These are phyloP conservation scores for Brachionus manjavacas DNA, from an alignment of 1,140 invertebrate species.

Conservation along the genomic window DNA sequence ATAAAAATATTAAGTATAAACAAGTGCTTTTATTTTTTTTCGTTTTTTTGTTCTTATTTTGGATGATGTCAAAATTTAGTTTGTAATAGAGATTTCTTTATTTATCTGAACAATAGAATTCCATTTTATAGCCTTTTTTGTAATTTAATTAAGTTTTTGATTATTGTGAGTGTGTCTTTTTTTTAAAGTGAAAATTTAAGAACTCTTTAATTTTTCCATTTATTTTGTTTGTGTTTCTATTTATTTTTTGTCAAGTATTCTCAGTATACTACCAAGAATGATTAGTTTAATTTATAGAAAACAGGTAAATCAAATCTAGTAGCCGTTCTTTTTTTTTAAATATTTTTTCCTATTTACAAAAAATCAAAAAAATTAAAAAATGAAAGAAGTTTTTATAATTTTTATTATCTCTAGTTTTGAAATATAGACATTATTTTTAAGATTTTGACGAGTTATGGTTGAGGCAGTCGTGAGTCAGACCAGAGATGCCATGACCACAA, in stretches of 20 bases:
- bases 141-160: neutral
- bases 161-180: neutral
- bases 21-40: neutral
- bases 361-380: neutral
- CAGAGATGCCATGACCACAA: neutral
- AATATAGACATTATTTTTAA: neutral
- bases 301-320: neutral
- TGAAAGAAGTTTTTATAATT: neutral
- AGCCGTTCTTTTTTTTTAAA: neutral
- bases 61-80: neutral
- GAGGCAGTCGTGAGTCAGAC: neutral
- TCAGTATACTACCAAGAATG: neutral
- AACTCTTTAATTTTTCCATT: neutral
- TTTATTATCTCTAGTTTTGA: constrained; percentile 6
- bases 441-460: neutral
- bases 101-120: neutral
- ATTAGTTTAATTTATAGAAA: neutral
- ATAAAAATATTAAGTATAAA: neutral
- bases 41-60: neutral
- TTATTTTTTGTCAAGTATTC: neutral
- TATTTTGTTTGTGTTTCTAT: neutral
- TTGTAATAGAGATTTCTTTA: neutral
- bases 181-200: neutral
- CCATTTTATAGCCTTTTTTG: neutral
- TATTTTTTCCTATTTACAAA: neutral